These are phyloP conservation scores for Etheostoma nigrum DNA, from an alignment of 2,797 vertebrate species.

Conservation along the genomic window DNA sequence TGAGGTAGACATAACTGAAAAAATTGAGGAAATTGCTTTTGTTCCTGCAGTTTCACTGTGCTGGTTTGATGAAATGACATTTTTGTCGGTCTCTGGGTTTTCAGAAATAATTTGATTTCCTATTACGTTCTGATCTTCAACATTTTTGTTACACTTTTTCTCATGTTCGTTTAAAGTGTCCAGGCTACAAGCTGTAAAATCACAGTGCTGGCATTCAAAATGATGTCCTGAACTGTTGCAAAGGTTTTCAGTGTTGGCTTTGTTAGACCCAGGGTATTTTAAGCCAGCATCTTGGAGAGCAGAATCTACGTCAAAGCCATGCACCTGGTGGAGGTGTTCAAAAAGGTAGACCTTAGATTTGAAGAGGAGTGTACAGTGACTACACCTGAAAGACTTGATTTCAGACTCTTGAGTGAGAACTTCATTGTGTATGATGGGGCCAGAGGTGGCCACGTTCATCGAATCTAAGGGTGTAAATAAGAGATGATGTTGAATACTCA, in stretches of 20 bases:
- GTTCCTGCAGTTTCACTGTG: conserved; percentile 76
- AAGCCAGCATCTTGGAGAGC: conserved; percentile 80
- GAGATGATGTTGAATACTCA: background rate
- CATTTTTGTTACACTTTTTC: conserved; percentile 83
- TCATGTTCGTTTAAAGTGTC: conserved; percentile 86
- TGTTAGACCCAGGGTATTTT: conserved; percentile 63
- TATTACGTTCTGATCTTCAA: conserved; percentile 61
- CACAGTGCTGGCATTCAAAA: conserved; percentile 87
- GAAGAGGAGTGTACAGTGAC: conserved; percentile 89
- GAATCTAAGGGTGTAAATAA: conserved; percentile 75
- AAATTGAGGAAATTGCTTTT: conserved; percentile 59
- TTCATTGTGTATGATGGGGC: conserved; percentile 81
- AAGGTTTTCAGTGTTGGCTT: conserved; percentile 78
- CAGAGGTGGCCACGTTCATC: conserved; percentile 79
- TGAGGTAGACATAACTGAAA: conserved; percentile 71
- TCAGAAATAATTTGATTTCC: conserved; percentile 79
- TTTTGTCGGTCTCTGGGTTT: conserved; percentile 81
- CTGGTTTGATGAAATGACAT: conserved; percentile 80
- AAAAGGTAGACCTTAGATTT: conserved; percentile 90
- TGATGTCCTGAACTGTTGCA: conserved; percentile 81
- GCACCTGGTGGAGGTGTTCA: conserved; percentile 90
- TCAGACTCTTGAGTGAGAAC: conserved; percentile 77
- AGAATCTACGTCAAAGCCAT: conserved; percentile 77
- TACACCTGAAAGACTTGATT: conserved; percentile 88
- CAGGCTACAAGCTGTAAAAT: conserved; percentile 85